Evolutionary conservation across 2,888 invertebrate genomes (phyloP).

Genomic region (Trichopria drosophilae): DNA sequence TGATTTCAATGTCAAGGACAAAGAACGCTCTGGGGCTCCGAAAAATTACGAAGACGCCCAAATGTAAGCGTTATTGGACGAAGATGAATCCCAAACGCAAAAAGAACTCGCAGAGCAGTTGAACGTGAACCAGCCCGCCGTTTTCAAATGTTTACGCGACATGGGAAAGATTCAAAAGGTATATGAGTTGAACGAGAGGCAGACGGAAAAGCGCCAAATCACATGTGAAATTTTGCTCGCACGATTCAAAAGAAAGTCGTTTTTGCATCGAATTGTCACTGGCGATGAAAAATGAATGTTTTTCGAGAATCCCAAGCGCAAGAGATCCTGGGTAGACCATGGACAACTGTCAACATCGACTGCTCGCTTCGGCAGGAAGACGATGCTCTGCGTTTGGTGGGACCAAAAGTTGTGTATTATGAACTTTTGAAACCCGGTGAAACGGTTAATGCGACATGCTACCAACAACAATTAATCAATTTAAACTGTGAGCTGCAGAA

Average conservation of each 20-base stretch:
- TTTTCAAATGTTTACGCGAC: slow-evolving; percentile 37
- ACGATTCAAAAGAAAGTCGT: slow-evolving; percentile 29
- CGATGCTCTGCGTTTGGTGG: no score
- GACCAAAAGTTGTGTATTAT: slow-evolving; percentile 26
- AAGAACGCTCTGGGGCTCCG: neutral
- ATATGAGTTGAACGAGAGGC: slow-evolving; percentile 16
- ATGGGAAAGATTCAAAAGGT: slow-evolving; percentile 37
- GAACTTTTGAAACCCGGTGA: no score
- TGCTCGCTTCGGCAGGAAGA: slow-evolving; percentile 24
- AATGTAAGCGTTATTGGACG: neutral
- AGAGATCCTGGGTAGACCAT: slow-evolving; percentile 27
- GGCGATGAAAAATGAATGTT: slow-evolving; percentile 30
- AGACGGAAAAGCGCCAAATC: slow-evolving; percentile 25
- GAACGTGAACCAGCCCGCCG: slow-evolving; percentile 30
- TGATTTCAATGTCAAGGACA: neutral
- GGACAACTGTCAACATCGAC: slow-evolving; percentile 26
- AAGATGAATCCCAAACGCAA: slow-evolving; percentile 1
- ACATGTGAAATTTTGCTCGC: slow-evolving; percentile 30
- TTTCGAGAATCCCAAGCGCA: slow-evolving; percentile 28
- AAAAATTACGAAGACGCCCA: neutral
- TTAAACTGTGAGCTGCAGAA: neutral
- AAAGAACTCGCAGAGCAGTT: no score
- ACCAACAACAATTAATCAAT: slow-evolving; percentile 26
- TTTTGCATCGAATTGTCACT: slow-evolving; percentile 29
- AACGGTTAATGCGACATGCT: slow-evolving; percentile 25